phyloP scores from a whole-genome alignment of 2,113 vertebrate genomes.

The Pelecanus crispus region DNA sequence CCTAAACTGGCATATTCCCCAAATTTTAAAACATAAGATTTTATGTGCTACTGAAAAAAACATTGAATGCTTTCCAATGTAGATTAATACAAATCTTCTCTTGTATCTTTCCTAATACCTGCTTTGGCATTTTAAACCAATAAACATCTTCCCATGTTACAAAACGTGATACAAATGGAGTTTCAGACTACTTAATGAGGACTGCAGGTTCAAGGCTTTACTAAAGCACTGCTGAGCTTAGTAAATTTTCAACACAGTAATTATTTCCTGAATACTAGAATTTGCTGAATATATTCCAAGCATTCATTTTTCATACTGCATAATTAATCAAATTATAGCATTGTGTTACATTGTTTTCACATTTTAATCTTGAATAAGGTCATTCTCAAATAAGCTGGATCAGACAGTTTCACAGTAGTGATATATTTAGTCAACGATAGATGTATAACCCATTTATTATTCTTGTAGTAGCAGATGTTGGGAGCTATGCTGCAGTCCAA shows the following conservation, averaged over 20 bases:
- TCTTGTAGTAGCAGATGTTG: background rate
- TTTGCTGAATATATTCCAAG: constrained; percentile 42
- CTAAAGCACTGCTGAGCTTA: constrained; percentile 24
- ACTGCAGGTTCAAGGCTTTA: background rate
- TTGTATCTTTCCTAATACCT: background rate
- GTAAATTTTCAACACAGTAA: constrained; percentile 18
- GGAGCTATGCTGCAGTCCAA: background rate
- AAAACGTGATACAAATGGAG: background rate
- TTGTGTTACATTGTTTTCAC: constrained; percentile 44
- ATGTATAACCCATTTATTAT: background rate
- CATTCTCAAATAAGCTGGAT: constrained; percentile 26
- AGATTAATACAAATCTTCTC: background rate
- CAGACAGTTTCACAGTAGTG: background rate
- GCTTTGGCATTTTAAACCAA: background rate
- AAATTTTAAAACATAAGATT: background rate
- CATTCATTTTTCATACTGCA: constrained; percentile 12
- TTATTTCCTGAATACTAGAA: constrained; percentile 41
- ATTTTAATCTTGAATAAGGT: constrained; percentile 30
- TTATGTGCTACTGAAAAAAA: background rate
- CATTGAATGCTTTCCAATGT: background rate
- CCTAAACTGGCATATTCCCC: background rate
- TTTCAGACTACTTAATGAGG: background rate
- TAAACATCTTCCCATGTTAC: background rate
- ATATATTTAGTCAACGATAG: background rate
- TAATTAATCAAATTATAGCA: constrained; percentile 51